phyloP scores from a whole-genome alignment of 2,888 invertebrate genomes.

The Calliphora vomitoria region DNA sequence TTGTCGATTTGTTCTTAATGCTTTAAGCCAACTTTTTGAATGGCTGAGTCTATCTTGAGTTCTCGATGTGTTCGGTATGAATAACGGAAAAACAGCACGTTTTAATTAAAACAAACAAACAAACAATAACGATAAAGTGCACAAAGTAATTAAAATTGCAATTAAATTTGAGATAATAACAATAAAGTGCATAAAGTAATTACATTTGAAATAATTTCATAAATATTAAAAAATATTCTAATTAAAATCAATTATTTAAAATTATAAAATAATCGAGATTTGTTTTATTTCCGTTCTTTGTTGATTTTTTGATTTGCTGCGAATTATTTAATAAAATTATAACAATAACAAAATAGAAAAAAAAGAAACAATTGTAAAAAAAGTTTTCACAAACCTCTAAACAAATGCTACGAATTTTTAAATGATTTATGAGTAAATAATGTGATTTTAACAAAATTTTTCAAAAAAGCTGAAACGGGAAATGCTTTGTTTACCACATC shows the following conservation, averaged over 20 bases:
- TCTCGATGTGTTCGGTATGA: slow-evolving; percentile 80
- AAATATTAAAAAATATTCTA: neutral
- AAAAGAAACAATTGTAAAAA: neutral
- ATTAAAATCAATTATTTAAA: slow-evolving; percentile 5
- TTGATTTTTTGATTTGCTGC: neutral
- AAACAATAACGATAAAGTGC: neutral
- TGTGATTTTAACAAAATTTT: neutral
- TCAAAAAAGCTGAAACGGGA: neutral
- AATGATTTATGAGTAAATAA: neutral
- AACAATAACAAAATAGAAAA: neutral
- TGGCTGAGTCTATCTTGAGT: slow-evolving; percentile 79
- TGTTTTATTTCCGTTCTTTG: neutral
- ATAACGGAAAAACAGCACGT: slow-evolving; percentile 32
- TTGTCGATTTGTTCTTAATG: slow-evolving; percentile 52
- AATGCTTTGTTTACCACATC: too few species aligned
- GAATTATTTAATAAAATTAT: slow-evolving; percentile 15
- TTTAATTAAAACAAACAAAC: slow-evolving; percentile 46
- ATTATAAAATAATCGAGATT: neutral
- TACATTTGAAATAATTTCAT: slow-evolving; percentile 24
- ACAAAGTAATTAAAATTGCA: too few species aligned
- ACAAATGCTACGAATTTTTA: neutral
- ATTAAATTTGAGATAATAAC: too few species aligned
- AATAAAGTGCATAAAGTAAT: slow-evolving; percentile 25
- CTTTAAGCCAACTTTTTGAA: slow-evolving; percentile 77
- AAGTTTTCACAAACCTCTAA: neutral